phyloP scores from a whole-genome alignment of 2,888 invertebrate species.

The Xylota segnis region DNA sequence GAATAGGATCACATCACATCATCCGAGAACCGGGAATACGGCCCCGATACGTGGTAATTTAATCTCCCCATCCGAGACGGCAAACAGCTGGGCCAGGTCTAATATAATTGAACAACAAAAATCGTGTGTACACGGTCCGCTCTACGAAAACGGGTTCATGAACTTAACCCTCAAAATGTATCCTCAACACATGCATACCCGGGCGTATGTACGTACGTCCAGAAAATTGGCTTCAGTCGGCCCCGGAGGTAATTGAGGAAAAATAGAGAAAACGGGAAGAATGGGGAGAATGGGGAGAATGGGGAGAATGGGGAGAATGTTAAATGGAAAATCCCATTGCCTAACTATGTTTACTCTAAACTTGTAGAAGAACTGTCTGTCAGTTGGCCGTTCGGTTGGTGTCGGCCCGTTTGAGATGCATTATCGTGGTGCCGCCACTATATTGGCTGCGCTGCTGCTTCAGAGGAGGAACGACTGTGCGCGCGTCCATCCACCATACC shows the following conservation, averaged over 20 bases:
- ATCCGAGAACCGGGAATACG: conserved; percentile 18
- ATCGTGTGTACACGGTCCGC: conserved; percentile 7
- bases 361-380: conserved; percentile 27
- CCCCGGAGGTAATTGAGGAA: conserved; percentile 48
- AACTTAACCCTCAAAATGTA: conserved; percentile 71
- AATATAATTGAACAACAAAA: conserved; percentile 56
- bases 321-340: conserved; percentile 52
- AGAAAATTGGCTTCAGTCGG: conserved; percentile 52
- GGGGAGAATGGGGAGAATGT: conserved; percentile 49
- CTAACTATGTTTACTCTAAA: conserved; percentile 38
- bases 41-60: conserved; percentile 29
- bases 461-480: background rate
- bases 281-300: too few relatives aligned
- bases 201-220: conserved; percentile 3
- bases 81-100: conserved; percentile 64
- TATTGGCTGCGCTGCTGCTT: too few relatives aligned
- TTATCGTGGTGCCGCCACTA: conserved; percentile 36
- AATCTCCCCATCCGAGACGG: conserved; percentile 22
- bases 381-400: conserved; percentile 31
- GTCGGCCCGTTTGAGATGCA: conserved; percentile 71
- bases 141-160: conserved; percentile 54
- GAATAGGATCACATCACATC: conserved; percentile 30
- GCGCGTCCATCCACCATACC: conserved; percentile 22
- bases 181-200: conserved; percentile 1
- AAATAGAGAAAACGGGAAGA: too few relatives aligned